Conservation (phyloP, 2,888 invertebrate genomes). For the Dryomyza anilis region DNA sequence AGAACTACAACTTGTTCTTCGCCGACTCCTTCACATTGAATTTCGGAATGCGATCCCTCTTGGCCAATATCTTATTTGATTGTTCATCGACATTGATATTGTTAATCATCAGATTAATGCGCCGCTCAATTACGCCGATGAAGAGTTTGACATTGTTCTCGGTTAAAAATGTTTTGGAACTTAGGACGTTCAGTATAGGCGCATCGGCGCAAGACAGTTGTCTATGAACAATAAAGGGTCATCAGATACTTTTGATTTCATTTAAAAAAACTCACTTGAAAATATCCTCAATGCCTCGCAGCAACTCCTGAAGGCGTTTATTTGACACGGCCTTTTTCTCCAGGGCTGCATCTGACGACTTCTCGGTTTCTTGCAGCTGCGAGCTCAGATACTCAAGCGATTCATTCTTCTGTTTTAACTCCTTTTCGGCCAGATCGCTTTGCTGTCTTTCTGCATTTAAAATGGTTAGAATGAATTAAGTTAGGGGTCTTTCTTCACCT, state of each 20-base stretch:
- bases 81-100: constrained; percentile 54
- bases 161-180: constrained; percentile 74
- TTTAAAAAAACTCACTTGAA: constrained; percentile 49
- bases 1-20: constrained; percentile 47
- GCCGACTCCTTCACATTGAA: constrained; percentile 60
- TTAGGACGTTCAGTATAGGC: constrained; percentile 73
- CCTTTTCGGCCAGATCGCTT: constrained; percentile 53
- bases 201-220: constrained; percentile 75
- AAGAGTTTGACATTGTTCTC: constrained; percentile 80
- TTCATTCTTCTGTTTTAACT: constrained; percentile 52
- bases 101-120: constrained; percentile 60
- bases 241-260: not conserved
- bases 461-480: not conserved
- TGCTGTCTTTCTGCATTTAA: constrained; percentile 51
- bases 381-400: constrained; percentile 53
- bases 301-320: constrained; percentile 53
- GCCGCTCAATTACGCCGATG: constrained; percentile 80
- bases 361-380: constrained; percentile 47
- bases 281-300: constrained; percentile 64
- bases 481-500: constrained; percentile 58
- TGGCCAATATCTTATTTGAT: constrained; percentile 55
- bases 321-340: constrained; percentile 51
- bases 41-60: constrained; percentile 59
- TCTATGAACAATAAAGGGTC: constrained; percentile 55
- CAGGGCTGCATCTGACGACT: constrained; percentile 44